Base-by-base conservation (phyloP, 2,797 vertebrate genomes). In the Eleutherodactylus coqui region DNA sequence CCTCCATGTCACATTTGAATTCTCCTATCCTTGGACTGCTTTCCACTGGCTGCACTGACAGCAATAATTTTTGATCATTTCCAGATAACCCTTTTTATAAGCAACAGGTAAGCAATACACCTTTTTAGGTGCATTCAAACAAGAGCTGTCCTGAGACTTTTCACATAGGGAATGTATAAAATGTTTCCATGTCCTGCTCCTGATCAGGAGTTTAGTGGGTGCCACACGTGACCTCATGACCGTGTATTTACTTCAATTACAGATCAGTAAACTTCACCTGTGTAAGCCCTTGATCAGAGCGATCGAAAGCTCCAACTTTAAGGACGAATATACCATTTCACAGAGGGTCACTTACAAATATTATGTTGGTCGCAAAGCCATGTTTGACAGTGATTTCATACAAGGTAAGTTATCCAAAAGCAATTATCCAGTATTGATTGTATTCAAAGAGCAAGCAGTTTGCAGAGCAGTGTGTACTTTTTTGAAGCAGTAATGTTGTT, bases 341-440 rank as follows among this genome's bases (percentile, higher is more conserved):
- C 98, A 99, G 93, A 94, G 96, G 2, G 97, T 99, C 82, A 99
- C 98, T 0, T 99, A 97, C 91, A 96, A 96, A 53, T 99, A 98
- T 88, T 99, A 99, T 0, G 97, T 99, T 3, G 98, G 98, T 49
- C 95, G 97, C 76, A 99, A 99, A 87, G 97, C 97, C 84, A 99
- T 99, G 98, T 98, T 99, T 75, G 96, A 99, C 92, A 99, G 97
- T 1, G 97, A 99, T 94, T 99, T 96, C 90, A 98, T 98, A 89
- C 96, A 95, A 92, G 98, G 98, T 98, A 69, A 41, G 34, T 69
- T 21, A 41, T 38, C 34, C 24, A 10, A 2, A 38, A 69, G 19
- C 16, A 4, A 8, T 69, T 5, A 10, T 41, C 9, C 19, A 11
- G 32, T 9, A 69, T 19, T 69, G 34, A 21, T 36, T 10, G 58